Evolutionary conservation across 2,888 invertebrate genomes (phyloP).

Genomic region (Rhagonycha lutea): DNA sequence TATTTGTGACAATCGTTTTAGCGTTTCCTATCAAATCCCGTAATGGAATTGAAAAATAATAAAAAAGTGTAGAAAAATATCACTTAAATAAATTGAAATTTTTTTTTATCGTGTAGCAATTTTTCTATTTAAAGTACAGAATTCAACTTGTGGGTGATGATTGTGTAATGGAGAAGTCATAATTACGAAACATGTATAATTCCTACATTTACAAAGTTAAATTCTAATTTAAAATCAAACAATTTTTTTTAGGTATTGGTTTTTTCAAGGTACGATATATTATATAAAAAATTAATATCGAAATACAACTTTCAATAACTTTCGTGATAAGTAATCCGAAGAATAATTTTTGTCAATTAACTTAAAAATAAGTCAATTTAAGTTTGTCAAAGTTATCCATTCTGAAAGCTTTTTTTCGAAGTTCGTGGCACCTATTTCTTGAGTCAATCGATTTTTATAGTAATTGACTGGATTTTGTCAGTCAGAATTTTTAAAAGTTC

Average conservation of each 20-base stretch:
- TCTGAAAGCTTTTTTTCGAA: not conserved
- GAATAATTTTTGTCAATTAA: not conserved
- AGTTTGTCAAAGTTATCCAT: not conserved
- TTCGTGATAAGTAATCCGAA: not conserved
- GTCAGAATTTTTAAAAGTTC: not conserved
- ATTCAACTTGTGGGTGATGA: not conserved
- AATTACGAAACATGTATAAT: not conserved
- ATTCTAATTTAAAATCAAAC: not conserved
- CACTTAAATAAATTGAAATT: not conserved
- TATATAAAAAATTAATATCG: not conserved
- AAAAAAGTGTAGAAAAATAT: not conserved
- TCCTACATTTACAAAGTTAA: not conserved
- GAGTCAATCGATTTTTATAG: not conserved
- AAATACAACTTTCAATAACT: not conserved
- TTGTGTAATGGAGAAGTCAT: not conserved
- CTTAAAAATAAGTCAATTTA: not conserved
- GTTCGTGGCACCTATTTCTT: not conserved
- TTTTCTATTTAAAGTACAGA: not conserved
- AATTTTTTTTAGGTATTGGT: not conserved
- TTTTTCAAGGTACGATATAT: too few relatives aligned
- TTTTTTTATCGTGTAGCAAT: not conserved
- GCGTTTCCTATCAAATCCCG: not conserved
- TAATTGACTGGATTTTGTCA: not conserved
- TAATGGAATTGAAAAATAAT: not conserved
- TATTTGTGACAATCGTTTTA: not conserved